phyloP scores from a whole-genome alignment of 2,113 vertebrate genomes.

The Panthera tigris region DNA sequence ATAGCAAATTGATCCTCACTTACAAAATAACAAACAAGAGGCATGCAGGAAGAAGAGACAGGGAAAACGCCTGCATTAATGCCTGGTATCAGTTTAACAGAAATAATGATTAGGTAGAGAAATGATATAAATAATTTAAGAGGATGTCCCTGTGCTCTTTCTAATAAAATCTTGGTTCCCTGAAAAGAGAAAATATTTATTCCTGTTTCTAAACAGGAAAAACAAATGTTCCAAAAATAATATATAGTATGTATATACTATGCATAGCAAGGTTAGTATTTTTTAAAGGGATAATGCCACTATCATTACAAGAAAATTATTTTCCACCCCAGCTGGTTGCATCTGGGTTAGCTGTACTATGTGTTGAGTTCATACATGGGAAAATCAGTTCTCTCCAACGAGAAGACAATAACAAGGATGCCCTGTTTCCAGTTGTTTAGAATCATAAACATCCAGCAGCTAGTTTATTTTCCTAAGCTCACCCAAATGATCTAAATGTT shows the following conservation, averaged over 20 bases:
- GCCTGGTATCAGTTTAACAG: slow-evolving; percentile 76
- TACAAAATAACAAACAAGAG: slow-evolving; percentile 19
- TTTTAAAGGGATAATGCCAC: not conserved
- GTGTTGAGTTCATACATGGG: slow-evolving; percentile 35
- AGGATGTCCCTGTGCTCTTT: slow-evolving; percentile 75
- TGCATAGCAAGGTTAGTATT: slow-evolving; percentile 5
- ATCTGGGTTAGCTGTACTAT: slow-evolving; percentile 42
- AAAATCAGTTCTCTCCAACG: slow-evolving; percentile 55
- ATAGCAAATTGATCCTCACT: slow-evolving; percentile 11
- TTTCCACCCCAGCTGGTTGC: not conserved
- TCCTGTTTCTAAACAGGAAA: slow-evolving; percentile 51
- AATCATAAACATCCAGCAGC: slow-evolving; percentile 34
- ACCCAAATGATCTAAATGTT: not conserved
- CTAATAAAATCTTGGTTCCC: slow-evolving; percentile 53
- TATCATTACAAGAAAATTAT: not conserved
- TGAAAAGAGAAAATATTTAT: slow-evolving; percentile 62
- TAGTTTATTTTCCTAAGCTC: slow-evolving; percentile 42
- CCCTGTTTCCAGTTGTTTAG: slow-evolving; percentile 37
- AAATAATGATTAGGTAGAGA: slow-evolving; percentile 81
- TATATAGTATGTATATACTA: slow-evolving; percentile 31
- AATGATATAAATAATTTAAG: slow-evolving; percentile 82
- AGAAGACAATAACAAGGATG: slow-evolving; percentile 31
- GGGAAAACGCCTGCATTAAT: slow-evolving; percentile 31
- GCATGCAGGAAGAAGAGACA: not conserved
- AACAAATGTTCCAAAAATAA: slow-evolving; percentile 21